Base-by-base conservation (phyloP, 2,113 vertebrate genomes). In the Erythrocercus mccallii region DNA sequence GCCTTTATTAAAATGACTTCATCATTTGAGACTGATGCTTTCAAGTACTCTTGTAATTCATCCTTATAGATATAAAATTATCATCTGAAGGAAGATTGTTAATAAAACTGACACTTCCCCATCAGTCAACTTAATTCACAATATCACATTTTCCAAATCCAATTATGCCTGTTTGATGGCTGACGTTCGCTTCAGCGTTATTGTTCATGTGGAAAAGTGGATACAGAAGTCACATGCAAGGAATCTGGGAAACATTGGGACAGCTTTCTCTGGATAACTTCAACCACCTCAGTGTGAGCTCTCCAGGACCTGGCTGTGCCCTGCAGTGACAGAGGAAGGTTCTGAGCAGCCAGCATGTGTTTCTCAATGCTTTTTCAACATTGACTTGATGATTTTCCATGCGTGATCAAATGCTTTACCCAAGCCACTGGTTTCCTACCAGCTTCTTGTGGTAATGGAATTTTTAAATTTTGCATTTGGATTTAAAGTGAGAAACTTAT, bases 91-190 rank as follows among this genome's bases (percentile, higher is more conserved):
- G 91, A 93, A 95, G 95, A 84, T 62, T 92, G 94, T 97, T 97
- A 94, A 96, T 95, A 95, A 96, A 96, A 94, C 81, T 87, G 97
- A 95, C 96, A 84, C 86, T 92, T 96, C 91, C 83, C 97, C 92
- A 95, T 98, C 97, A 94, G 95, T 97, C 97, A 97, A 47, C 92
- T 92, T 96, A 94, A 97, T 92, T 96, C 97, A 91, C 97, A 96
- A 72, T 66, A 72, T 38, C 95, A 88, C 96, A 87, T 93, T 96
- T 92, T 85, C 95, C 84, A 81, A 60, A 96, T 90, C 95, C 96
- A 96, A 89, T 97, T 95, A 95, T 15, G 94, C 35, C 88, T 91
- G 95, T 66, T 96, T 85, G 90, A 92, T 86, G 94, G 94, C 83
- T 95, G 97, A 94, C 93, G 78, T 72, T 87, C 18, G 0, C 56